Evolutionary conservation across 2,113 vertebrate genomes (phyloP).

Genomic region (Merops nubicus): DNA sequence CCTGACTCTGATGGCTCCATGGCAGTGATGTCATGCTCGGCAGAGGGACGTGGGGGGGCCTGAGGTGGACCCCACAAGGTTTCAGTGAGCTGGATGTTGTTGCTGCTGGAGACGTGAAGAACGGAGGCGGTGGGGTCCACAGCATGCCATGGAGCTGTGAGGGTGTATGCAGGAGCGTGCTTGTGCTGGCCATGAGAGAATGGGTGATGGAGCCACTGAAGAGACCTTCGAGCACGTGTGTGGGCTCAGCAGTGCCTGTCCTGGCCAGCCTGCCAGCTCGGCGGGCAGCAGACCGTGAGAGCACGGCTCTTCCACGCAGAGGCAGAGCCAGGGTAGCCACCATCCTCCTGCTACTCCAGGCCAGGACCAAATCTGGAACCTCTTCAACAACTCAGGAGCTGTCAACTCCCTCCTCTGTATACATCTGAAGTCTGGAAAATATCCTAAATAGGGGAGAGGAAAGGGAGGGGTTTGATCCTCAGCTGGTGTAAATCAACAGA

Average conservation of each 20-base stretch:
- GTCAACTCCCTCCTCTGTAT: constrained; percentile 10
- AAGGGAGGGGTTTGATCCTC: constrained; percentile 56
- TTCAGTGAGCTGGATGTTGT: background rate
- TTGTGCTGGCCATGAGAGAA: background rate
- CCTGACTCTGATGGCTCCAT: accelerated
- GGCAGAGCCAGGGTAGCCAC: background rate
- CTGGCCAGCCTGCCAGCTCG: background rate
- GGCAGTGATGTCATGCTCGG: background rate
- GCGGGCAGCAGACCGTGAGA: accelerated
- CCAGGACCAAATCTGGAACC: constrained; percentile 37
- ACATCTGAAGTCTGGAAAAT: constrained; percentile 49
- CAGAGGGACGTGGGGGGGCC: background rate
- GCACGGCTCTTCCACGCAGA: accelerated
- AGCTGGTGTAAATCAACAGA: constrained; percentile 55
- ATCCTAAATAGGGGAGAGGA: constrained; percentile 56
- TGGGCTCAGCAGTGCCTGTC: background rate
- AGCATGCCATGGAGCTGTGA: accelerated
- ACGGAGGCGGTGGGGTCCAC: accelerated
- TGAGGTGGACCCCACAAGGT: background rate
- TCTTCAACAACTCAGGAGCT: constrained; percentile 25
- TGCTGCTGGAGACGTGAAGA: background rate
- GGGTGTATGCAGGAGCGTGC: accelerated
- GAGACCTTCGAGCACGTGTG: background rate
- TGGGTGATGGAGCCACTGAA: background rate
- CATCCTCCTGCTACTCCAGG: background rate